Percentiles rank a stretch among this genome's conserved stretches.
phyloP scores from a whole-genome alignment of 1,140 invertebrate genomes.

The Diprion similis region DNA sequence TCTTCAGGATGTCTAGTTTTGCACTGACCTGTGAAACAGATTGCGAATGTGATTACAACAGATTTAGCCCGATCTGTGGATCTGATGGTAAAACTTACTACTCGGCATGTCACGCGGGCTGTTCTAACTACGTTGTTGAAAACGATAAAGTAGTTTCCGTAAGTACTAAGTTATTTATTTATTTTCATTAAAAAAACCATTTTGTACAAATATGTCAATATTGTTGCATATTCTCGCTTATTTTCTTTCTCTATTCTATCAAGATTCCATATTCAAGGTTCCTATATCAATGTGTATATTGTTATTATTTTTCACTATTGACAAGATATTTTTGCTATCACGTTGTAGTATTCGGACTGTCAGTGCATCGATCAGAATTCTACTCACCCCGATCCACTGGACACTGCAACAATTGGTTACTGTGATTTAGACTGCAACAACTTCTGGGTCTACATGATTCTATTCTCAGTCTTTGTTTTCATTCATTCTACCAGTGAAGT shows the following conservation, averaged over 20 bases:
- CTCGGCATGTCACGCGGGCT: constrained; percentile 90
- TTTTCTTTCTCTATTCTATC: constrained; percentile 13
- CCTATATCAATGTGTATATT: constrained; percentile 13
- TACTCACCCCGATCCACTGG: constrained; percentile 36
- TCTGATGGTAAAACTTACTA: constrained; percentile 82
- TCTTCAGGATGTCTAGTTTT: constrained; percentile 56
- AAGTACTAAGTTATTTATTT: constrained; percentile 26
- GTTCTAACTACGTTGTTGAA: constrained; percentile 68
- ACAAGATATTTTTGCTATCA: constrained; percentile 19
- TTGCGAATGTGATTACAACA: constrained; percentile 76
- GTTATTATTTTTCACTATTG: constrained; percentile 7
- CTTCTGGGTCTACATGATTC: constrained; percentile 82
- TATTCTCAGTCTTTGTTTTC: constrained; percentile 89
- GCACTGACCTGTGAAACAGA: constrained; percentile 70
- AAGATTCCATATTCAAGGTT: constrained; percentile 7
- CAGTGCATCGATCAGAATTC: constrained; percentile 69
- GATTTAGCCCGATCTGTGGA: constrained; percentile 86
- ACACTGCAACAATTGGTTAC: constrained; percentile 71
- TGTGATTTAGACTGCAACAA: constrained; percentile 81
- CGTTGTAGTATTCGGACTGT: constrained; percentile 74
- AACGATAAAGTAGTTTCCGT: constrained; percentile 68
- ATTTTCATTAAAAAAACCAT: neutral
- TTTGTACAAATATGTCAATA: too few species aligned
- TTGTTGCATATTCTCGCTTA: neutral
- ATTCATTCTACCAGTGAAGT: constrained; percentile 93